phyloP scores from a whole-genome alignment of 2,797 vertebrate species.

The Lerista edwardsae region DNA sequence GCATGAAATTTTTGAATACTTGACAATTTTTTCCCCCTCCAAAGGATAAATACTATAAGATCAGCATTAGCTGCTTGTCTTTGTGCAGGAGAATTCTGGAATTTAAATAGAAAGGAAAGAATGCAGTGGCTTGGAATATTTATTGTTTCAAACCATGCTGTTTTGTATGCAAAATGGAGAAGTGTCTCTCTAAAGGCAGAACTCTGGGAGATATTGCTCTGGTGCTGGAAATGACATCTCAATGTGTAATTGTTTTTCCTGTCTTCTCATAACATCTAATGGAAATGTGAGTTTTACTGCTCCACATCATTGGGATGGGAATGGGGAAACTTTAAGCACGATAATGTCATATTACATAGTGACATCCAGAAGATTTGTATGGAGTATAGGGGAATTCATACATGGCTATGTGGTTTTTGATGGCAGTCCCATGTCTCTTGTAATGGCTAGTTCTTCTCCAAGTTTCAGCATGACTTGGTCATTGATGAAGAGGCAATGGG shows the following conservation, averaged over 20 bases:
- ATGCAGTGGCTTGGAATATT: slow-evolving; percentile 20
- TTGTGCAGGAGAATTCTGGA: slow-evolving; percentile 49
- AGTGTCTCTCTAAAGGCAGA: neutral
- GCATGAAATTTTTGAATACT: slow-evolving; percentile 35
- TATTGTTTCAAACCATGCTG: neutral
- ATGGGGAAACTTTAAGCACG: neutral
- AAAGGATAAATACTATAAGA: slow-evolving; percentile 23
- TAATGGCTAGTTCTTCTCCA: neutral
- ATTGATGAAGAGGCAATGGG: too few species aligned
- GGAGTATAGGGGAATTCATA: neutral
- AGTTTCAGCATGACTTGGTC: neutral
- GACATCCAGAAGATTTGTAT: neutral
- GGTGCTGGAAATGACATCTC: neutral
- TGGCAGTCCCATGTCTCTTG: neutral
- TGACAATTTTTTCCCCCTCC: slow-evolving; percentile 40
- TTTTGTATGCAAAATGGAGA: neutral
- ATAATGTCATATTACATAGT: neutral
- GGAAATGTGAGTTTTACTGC: neutral
- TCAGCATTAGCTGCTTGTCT: slow-evolving; percentile 38
- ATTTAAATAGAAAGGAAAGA: slow-evolving; percentile 63
- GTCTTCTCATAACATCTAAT: neutral
- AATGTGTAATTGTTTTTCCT: neutral
- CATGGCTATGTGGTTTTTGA: neutral
- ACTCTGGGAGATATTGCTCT: neutral
- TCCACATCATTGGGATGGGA: neutral